Base-by-base conservation (phyloP, 2,797 vertebrate species). In the Gymnopithys bicolor region DNA sequence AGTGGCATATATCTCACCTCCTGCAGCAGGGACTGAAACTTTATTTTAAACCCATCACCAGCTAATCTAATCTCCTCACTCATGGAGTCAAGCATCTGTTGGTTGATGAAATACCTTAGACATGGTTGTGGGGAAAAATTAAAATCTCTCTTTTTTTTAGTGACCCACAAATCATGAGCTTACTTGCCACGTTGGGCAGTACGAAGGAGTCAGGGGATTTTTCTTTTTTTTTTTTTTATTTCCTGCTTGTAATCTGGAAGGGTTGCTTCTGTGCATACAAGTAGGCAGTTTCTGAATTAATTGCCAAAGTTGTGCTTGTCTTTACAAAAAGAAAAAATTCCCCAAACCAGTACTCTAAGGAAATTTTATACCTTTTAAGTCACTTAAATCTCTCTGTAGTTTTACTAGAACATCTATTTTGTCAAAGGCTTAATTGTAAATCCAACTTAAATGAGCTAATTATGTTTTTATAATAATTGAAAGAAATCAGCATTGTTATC, bases 91-190 rank as follows among this genome's bases (percentile, higher is more conserved):
- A 35, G 15, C 10, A 15, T 49, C 17, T 79, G 11, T 23, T 69
- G 28, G 14, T 15, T 45, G 13, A 46, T 86, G 22, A 78, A 70
- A 74, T 59, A 62, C 32, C 33, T 52, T 19, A 55, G 12, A 24
- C 0, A 7, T 5, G 8, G 27, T 48, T 35, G 12, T 18, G 25
- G 30, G 8, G 4, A 13, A 55, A 37, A 41, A 5, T 2, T 2
- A 0, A 60, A 63, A 33, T 71, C 11, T 32, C 24, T 69, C 45
- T 82, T 48, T 28, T 11, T 86, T 92, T 59, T 5, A 30, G 18
- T n/a, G 41, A 22, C 30, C 74, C 35, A 28, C 24, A 59, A 28
- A 24, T 67, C 0, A 0, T 83, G 56, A 76, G 9, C 8, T 86
- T 84, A 19, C 16, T 75, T 75, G 43, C 15, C 11, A 4, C 22